These are phyloP conservation scores for Actinernus sp. DNA, from an alignment of 92 coral and sea anemone genomes.

Conservation along the genomic window DNA sequence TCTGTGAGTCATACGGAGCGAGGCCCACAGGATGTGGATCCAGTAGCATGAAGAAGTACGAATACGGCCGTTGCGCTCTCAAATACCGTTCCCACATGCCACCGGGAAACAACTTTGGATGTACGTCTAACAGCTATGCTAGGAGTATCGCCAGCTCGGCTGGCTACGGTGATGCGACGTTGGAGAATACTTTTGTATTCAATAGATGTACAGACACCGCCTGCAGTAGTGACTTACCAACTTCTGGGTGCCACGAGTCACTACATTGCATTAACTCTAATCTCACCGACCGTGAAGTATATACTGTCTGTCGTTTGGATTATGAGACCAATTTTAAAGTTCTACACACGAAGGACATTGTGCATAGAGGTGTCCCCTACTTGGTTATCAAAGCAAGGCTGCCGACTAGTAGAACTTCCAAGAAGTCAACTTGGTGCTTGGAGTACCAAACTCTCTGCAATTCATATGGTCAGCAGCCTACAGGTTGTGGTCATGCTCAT, in stretches of 20 bases:
- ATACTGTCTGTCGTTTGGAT: slow-evolving; percentile 30
- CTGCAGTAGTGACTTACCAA: slow-evolving; percentile 29
- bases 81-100: slow-evolving; percentile 22
- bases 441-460: slow-evolving; percentile 54
- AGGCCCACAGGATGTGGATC: slow-evolving; percentile 59
- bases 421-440: slow-evolving; percentile 33
- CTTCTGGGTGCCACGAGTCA: slow-evolving; percentile 41
- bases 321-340: slow-evolving; percentile 40
- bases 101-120: slow-evolving; percentile 13
- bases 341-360: slow-evolving; percentile 17
- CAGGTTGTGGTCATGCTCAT: slow-evolving; percentile 49
- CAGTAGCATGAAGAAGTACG: slow-evolving; percentile 4
- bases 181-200: slow-evolving; percentile 42
- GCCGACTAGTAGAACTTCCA: slow-evolving; percentile 31
- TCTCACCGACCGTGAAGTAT: slow-evolving; percentile 25
- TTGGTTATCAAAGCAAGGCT: slow-evolving; percentile 41
- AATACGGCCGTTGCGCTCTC: slow-evolving; percentile 8
- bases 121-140: slow-evolving; percentile 6
- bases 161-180: slow-evolving; percentile 34
- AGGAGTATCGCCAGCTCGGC: slow-evolving; percentile 8
- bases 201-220: slow-evolving; percentile 21
- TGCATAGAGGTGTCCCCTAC: slow-evolving; percentile 43
- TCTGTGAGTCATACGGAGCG: slow-evolving; percentile 61
- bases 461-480: slow-evolving; percentile 39
- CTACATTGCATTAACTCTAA: slow-evolving; percentile 22